phyloP scores from a whole-genome alignment of 2,113 vertebrate species.

The Panurus biarmicus region DNA sequence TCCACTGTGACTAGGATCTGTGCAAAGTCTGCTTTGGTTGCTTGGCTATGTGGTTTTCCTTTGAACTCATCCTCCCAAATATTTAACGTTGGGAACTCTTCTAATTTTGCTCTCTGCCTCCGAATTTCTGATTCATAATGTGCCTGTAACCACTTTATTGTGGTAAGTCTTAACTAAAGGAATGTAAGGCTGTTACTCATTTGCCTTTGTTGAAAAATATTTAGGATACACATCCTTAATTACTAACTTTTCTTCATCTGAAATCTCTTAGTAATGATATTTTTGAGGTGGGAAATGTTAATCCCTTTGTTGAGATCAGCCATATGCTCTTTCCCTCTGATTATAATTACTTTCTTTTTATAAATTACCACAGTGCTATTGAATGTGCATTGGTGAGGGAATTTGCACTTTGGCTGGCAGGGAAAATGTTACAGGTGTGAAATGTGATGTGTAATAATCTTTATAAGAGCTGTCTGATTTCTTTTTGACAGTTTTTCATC shows the following conservation, averaged over 20 bases:
- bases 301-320: conserved; percentile 15
- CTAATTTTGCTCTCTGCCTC: not conserved
- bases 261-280: not conserved
- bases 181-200: not conserved
- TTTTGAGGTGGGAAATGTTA: not conserved
- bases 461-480: not conserved
- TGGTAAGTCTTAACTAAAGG: not conserved
- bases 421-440: conserved; percentile 6
- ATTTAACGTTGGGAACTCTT: not conserved
- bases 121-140: not conserved
- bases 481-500: conserved; percentile 19
- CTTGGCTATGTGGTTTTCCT: not conserved
- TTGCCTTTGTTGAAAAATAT: not conserved
- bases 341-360: conserved; percentile 22
- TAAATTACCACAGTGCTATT: not conserved
- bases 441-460: not conserved
- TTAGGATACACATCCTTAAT: not conserved
- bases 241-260: not conserved
- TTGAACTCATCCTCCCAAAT: not conserved
- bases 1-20: not conserved
- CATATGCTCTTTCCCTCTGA: not conserved
- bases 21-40: not conserved
- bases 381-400: not conserved
- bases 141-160: not conserved
- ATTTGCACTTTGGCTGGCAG: not conserved